Conservation (phyloP, 2,888 invertebrate genomes). For the Ommatoiulus sabulosus region DNA sequence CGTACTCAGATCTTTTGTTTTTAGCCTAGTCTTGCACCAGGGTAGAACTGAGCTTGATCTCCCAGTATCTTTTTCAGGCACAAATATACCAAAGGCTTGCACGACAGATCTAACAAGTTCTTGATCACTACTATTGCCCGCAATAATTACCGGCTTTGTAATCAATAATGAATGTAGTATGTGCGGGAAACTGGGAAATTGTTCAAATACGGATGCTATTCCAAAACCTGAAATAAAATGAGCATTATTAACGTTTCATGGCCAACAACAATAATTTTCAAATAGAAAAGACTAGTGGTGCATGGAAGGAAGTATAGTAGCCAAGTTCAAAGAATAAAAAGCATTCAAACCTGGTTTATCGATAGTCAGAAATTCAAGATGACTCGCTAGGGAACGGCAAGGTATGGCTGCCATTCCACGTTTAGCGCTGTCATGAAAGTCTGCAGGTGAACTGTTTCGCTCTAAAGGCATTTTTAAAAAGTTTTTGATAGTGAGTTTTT, state of each 20-base stretch:
- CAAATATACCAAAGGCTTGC: constrained; percentile 51
- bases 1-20: constrained; percentile 13
- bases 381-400: constrained; percentile 22
- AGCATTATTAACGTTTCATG: not conserved
- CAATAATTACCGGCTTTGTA: constrained; percentile 47
- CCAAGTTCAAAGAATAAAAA: not conserved
- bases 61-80: constrained; percentile 51
- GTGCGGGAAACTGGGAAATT: constrained; percentile 41
- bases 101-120: constrained; percentile 55
- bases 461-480: not conserved
- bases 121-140: constrained; percentile 16
- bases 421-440: not conserved
- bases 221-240: constrained; percentile 54
- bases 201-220: constrained; percentile 48
- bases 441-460: not conserved
- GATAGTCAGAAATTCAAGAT: constrained; percentile 46
- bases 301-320: not conserved
- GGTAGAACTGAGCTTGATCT: constrained; percentile 45
- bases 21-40: constrained; percentile 27
- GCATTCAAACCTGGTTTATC: constrained; percentile 52
- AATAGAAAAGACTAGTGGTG: no score
- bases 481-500: no score
- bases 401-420: not conserved
- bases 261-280: not conserved
- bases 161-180: constrained; percentile 53